Evolutionary conservation across 2,888 invertebrate genomes (phyloP).

Genomic region (Steinernema hermaphroditum): DNA sequence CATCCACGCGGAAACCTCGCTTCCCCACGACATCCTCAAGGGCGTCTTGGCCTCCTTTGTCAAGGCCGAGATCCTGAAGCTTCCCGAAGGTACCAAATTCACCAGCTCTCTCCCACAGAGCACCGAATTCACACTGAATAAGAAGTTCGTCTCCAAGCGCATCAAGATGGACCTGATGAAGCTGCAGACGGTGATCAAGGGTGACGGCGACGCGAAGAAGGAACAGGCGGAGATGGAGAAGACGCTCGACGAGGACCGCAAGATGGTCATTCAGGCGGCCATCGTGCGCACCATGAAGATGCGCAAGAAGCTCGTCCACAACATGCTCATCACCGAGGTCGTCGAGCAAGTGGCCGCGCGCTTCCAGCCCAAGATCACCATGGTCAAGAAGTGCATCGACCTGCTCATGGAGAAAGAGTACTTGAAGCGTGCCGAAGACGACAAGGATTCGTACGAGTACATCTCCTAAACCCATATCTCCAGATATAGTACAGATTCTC

Average conservation of each 20-base stretch:
- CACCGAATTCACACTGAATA: constrained; percentile 7
- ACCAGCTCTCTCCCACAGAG: background rate
- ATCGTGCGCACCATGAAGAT: constrained; percentile 86
- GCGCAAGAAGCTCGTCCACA: constrained; percentile 86
- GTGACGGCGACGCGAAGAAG: constrained; percentile 71
- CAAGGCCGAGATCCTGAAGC: background rate
- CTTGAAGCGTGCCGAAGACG: constrained; percentile 44
- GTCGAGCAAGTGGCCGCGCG: constrained; percentile 89
- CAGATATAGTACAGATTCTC: too few species aligned
- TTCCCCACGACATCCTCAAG: background rate
- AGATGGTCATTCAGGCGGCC: constrained; percentile 80
- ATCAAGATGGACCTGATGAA: constrained; percentile 17
- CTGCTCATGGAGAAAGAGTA: constrained; percentile 95
- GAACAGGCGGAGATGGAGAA: constrained; percentile 96
- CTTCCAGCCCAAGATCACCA: constrained; percentile 81
- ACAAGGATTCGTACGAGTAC: constrained; percentile 48
- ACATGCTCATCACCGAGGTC: constrained; percentile 92
- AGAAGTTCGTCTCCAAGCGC: background rate
- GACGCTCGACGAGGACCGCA: constrained; percentile 79
- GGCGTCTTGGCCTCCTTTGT: background rate
- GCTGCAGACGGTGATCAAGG: background rate
- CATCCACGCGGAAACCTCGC: background rate
- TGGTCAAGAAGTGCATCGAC: constrained; percentile 93
- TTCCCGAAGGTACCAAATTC: background rate
- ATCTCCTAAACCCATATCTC: too few species aligned